phyloP scores from a whole-genome alignment of 2,113 vertebrate species.

The Leptobrachium ailaonicum region DNA sequence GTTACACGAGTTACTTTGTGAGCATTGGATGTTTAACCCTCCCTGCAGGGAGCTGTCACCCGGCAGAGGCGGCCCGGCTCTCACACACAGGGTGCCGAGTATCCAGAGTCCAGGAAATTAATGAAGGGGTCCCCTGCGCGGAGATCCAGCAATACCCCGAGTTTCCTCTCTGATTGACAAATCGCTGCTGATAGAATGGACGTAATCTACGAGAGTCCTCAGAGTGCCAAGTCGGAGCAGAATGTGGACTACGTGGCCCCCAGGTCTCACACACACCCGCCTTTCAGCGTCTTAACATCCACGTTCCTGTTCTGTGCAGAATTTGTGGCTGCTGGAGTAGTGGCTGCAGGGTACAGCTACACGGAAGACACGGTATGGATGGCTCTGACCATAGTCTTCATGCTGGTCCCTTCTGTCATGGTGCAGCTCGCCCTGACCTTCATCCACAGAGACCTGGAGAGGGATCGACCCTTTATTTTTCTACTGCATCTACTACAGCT shows the following conservation, averaged over 20 bases:
- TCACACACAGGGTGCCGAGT: too few relatives aligned
- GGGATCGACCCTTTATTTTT: conserved; percentile 85
- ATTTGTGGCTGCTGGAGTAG: conserved; percentile 73
- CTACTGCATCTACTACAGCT: conserved; percentile 91
- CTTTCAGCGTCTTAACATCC: conserved; percentile 80
- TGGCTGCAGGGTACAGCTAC: conserved; percentile 74
- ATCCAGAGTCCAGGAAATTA: too few relatives aligned
- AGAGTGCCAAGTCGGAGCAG: conserved; percentile 56
- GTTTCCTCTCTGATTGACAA: too few relatives aligned
- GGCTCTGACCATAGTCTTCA: conserved; percentile 83
- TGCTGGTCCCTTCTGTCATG: conserved; percentile 88
- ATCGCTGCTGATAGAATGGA: conserved; percentile 56
- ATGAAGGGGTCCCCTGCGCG: too few relatives aligned
- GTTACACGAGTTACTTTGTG: too few relatives aligned
- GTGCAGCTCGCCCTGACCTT: conserved; percentile 90
- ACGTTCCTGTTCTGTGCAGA: conserved; percentile 87
- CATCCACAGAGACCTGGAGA: conserved; percentile 89
- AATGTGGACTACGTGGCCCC: conserved; percentile 63
- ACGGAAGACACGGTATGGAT: conserved; percentile 81
- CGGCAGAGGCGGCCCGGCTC: too few relatives aligned
- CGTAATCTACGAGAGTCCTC: conserved; percentile 58
- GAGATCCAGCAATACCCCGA: too few relatives aligned
- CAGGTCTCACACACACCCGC: conserved; percentile 61
- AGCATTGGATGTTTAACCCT: too few relatives aligned
- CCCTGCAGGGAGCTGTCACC: too few relatives aligned